Base-by-base conservation (phyloP, 30 jellyfish, hydroid and myxozoan species). In the Nemopilema nomurai region DNA sequence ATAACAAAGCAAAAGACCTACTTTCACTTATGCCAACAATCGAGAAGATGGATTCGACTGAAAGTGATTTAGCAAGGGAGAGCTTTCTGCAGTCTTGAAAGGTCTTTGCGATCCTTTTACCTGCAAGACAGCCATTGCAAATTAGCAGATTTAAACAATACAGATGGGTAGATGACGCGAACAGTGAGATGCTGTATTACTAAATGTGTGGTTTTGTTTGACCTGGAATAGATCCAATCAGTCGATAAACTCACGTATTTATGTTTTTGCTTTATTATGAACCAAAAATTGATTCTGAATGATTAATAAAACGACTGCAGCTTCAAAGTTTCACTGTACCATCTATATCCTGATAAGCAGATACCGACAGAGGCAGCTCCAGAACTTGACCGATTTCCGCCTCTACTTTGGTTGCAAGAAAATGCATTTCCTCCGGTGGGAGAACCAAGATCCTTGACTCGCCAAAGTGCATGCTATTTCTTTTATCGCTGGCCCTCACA, bases 31-130 rank as follows among this genome's bases (percentile, higher is more conserved):
- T 31, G 9, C 73, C 27, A 16, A 69, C 64, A 53, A 90, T 49
- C 41, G 82, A 29, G 49, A 92, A 87, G 27, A 92, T 70, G 0
- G 92, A 25, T 0, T 86, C 90, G 30, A 87, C 97, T 21, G 96
- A 28, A 41, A 87, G 83, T 0, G 96, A 74, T 33, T 72, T 80
- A 53, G 83, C 80, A 20, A 93, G 74, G 0, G 83, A 31, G 87
- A 93, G 70, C 52, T 76, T 87, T 16, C 96, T 89, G 86, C 98
- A 93, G 74, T 93, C 98, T 20, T 87, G 86, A 71, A 93, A 93
- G 0, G 69, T 73, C 52, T 68, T 77, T 79, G 67, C 16, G 18
- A 71, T 80, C 28, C 71, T 83, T 69, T 71, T 77, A 19, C 84
- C 94, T 71, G 70, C 16, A 51, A 67, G 9, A 27, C 21, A 20